These are phyloP conservation scores for Gortyna flavago DNA, from an alignment of 2,888 invertebrate genomes.

Conservation along the genomic window DNA sequence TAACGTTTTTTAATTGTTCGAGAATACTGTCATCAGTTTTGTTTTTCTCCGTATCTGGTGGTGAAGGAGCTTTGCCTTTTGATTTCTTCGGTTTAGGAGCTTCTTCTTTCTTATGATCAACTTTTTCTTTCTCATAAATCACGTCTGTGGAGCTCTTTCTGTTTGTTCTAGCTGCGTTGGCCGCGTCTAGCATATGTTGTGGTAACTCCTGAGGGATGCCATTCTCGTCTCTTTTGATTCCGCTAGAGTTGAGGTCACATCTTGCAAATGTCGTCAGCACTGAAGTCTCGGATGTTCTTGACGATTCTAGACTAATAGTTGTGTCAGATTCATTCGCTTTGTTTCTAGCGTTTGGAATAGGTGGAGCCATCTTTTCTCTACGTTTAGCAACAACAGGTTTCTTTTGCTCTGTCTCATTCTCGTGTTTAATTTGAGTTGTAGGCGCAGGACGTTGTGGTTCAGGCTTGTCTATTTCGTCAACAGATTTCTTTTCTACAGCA, in stretches of 20 bases:
- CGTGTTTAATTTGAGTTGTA: conserved; percentile 86
- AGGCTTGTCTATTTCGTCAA: conserved; percentile 85
- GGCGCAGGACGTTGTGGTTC: conserved; percentile 81
- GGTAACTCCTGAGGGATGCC: conserved; percentile 93
- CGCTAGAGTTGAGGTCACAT: conserved; percentile 89
- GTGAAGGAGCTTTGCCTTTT: conserved; percentile 94
- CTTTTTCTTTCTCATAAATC: conserved; percentile 78
- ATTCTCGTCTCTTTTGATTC: conserved; percentile 90
- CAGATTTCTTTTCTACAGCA: conserved; percentile 78
- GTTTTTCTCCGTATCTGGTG: conserved; percentile 90
- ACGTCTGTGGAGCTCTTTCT: conserved; percentile 89
- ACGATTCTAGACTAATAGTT: conserved; percentile 76
- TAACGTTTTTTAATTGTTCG: conserved; percentile 83
- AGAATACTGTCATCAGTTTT: conserved; percentile 87
- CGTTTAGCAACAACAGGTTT: conserved; percentile 89
- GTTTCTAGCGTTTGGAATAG: conserved; percentile 86
- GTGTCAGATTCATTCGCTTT: conserved; percentile 83
- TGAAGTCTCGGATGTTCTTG: conserved; percentile 80
- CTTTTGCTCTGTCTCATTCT: conserved; percentile 86
- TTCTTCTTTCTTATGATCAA: conserved; percentile 81
- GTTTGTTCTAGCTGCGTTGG: conserved; percentile 92
- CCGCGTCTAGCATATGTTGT: conserved; percentile 93
- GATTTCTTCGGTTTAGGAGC: conserved; percentile 88
- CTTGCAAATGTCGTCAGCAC: conserved; percentile 80
- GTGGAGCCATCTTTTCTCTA: conserved; percentile 87